Evolutionary conservation across 2,113 vertebrate species (phyloP), one percentile per base, ranked within the genome.

Genomic region (Gopherus flavomarginatus): DNA sequence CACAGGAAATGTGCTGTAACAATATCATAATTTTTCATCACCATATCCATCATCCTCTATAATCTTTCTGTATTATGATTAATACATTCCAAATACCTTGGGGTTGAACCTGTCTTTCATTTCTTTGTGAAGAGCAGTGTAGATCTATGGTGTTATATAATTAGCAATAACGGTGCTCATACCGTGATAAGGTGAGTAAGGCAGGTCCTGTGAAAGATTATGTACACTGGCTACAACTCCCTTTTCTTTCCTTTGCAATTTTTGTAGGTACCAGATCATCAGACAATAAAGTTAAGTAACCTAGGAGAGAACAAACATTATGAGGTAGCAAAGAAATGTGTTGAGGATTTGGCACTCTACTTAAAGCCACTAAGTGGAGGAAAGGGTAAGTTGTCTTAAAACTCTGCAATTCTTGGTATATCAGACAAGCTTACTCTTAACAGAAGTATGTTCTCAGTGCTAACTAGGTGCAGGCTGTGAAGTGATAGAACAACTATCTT

Each of bases 311-410:
- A 98, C 85, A 98, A 99, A 97, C 99, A 99, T 97, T 99, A 99
- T 96, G 99, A 99, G 94, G 98, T 99, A 93, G 99, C 99, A 98
- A 99, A 98, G 97, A 98, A 98, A 93, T 99, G 99, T 69, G 99
- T 99, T 96, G 99, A 99, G 97, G 99, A 99, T 97, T 98, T 99
- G 98, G 99, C 99, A 38, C 99, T 99, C 96, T 99, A 99, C 98
- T 98, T 99, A 83, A 99, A 99, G 97, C 99, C 99, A 8, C 98
- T 99, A 97, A 99, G 99, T 92, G 98, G 98, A 96, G 98, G 98
- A 85, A 99, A 99, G 98, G 99, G 99, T 99, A 97, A 97, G 98
- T 98, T 4, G 54, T 86, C 38, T 3, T 92, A 89, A 89, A 96
- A 22, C 81, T 85, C 82, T 3, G 6, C 56, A 52, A 83, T 93